phyloP scores from a whole-genome alignment of 2,113 vertebrate species.

The Eudorcas thomsonii region DNA sequence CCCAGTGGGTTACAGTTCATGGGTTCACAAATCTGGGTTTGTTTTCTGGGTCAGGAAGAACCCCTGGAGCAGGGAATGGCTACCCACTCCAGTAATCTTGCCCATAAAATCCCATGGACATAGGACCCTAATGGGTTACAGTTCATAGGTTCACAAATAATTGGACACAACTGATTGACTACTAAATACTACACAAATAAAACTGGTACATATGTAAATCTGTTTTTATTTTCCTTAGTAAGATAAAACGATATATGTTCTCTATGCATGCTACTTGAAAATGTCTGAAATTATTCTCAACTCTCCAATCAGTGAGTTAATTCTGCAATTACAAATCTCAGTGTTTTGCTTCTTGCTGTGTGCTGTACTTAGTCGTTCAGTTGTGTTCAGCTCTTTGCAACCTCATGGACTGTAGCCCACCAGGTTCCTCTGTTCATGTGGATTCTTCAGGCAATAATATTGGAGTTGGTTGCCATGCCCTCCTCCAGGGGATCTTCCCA shows the following conservation, averaged over 20 bases:
- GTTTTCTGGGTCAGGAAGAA: not conserved
- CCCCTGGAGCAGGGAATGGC: not conserved
- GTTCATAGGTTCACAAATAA: not conserved
- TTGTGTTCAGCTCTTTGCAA: not conserved
- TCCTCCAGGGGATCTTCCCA: not conserved
- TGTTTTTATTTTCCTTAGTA: not conserved
- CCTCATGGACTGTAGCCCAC: not conserved
- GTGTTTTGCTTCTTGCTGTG: not conserved
- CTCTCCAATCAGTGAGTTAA: not conserved
- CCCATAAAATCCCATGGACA: not conserved
- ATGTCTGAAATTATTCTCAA: not conserved
- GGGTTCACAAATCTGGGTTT: not conserved
- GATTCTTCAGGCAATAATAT: not conserved
- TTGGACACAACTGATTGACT: not conserved
- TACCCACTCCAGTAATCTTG: not conserved
- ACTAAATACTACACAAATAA: not conserved
- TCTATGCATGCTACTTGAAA: not conserved
- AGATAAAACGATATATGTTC: not conserved
- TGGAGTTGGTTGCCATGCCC: not conserved
- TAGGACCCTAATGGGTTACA: not conserved
- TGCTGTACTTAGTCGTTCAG: not conserved
- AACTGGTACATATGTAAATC: not conserved
- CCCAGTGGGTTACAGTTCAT: not conserved
- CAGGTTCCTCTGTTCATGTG: not conserved
- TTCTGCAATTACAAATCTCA: not conserved